phyloP scores from a whole-genome alignment of 2,113 vertebrate species.

The Paramisgurnus dabryanus region DNA sequence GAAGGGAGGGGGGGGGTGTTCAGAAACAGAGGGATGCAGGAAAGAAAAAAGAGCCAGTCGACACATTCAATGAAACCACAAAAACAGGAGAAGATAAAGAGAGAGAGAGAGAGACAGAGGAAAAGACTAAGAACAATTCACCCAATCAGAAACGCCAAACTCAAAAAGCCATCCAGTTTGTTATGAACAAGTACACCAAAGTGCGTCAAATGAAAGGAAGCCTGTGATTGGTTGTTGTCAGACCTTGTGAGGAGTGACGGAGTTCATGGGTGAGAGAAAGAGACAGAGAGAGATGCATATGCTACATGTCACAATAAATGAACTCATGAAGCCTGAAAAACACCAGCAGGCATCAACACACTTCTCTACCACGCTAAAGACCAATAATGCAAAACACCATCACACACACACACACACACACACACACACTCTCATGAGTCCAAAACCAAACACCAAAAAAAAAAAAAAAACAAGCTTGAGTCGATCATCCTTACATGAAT shows the following conservation, averaged over 20 bases:
- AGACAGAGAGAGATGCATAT: constrained; percentile 51
- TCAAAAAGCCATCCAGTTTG: constrained; percentile 44
- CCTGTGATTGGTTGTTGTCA: constrained; percentile 50
- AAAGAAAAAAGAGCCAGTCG: constrained; percentile 71
- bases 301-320: constrained; percentile 56
- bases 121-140: constrained; percentile 24
- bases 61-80: constrained; percentile 64
- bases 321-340: constrained; percentile 55
- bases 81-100: constrained; percentile 57
- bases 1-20: constrained; percentile 52
- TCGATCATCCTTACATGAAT: constrained; percentile 48
- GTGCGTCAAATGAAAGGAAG: constrained; percentile 46
- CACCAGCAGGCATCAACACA: constrained; percentile 56
- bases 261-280: constrained; percentile 22
- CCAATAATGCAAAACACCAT: constrained; percentile 53
- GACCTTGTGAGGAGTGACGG: constrained; percentile 35
- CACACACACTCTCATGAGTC: constrained; percentile 24
- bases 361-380: constrained; percentile 51
- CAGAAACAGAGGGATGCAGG: constrained; percentile 60
- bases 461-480: constrained; percentile 37
- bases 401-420: constrained; percentile 18
- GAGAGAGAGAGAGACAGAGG: neutral
- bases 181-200: constrained; percentile 34
- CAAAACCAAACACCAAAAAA: constrained; percentile 35
- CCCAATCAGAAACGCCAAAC: constrained; percentile 44